Percentiles rank a stretch among this genome's conserved stretches.
phyloP scores from a whole-genome alignment of 2,113 vertebrate species.

The Aptenodytes forsteri region DNA sequence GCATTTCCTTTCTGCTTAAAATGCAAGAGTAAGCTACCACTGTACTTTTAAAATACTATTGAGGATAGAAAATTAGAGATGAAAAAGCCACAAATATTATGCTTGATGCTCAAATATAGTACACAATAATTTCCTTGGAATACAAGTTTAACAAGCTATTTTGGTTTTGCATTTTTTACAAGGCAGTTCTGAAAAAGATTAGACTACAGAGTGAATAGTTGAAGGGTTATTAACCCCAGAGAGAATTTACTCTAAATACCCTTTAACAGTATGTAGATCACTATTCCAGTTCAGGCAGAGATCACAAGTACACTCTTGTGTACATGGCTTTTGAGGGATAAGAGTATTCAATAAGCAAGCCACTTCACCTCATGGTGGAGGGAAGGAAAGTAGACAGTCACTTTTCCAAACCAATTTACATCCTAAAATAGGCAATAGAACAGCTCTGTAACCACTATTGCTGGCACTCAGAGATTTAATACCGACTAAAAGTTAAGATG shows the following conservation, averaged over 20 bases:
- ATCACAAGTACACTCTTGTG: constrained; percentile 59
- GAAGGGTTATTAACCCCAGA: constrained; percentile 58
- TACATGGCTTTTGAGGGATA: constrained; percentile 57
- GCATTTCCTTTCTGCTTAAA: background rate
- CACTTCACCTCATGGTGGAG: constrained; percentile 46
- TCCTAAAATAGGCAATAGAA: constrained; percentile 10
- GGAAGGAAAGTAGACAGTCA: constrained; percentile 46
- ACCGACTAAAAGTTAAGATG: background rate
- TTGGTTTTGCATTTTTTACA: constrained; percentile 36
- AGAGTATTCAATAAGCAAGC: constrained; percentile 51
- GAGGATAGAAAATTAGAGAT: background rate
- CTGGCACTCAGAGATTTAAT: background rate
- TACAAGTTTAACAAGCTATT: constrained; percentile 39
- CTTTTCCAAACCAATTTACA: constrained; percentile 48
- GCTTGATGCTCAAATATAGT: background rate
- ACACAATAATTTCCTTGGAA: constrained; percentile 12
- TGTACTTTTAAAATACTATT: background rate
- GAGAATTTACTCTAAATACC: constrained; percentile 59
- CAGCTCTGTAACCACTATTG: background rate
- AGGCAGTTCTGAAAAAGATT: constrained; percentile 46
- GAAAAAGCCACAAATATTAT: background rate
- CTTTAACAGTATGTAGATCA: constrained; percentile 49
- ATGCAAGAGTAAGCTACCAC: background rate
- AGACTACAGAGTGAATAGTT: constrained; percentile 42
- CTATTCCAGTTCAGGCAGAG: constrained; percentile 57